Conservation (phyloP, 2,113 vertebrate species). For the Pelusios castaneus region DNA sequence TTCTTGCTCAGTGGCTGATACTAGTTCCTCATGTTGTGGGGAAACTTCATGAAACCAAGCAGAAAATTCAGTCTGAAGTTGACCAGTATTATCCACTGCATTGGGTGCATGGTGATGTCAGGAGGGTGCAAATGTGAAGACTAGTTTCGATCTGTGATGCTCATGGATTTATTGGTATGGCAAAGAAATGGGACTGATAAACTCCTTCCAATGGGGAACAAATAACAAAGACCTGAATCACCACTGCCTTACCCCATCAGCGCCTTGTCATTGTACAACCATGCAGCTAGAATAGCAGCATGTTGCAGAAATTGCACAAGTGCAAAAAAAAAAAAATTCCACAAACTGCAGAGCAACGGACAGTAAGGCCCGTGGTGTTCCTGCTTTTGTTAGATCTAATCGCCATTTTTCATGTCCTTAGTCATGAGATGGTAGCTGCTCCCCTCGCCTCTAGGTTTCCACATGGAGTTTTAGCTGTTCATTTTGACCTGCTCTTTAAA, state of each 20-base stretch:
- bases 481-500: neutral
- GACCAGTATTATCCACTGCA: conserved; percentile 5
- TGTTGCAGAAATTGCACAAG: neutral
- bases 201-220: neutral
- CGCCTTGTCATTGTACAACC: neutral
- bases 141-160: neutral
- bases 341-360: rapidly evolving
- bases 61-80: conserved; percentile 18
- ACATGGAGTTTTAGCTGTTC: neutral
- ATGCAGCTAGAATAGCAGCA: neutral
- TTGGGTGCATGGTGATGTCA: neutral
- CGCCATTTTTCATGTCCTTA: rapidly evolving
- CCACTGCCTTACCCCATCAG: neutral
- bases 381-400: neutral
- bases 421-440: rapidly evolving
- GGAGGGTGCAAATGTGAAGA: neutral
- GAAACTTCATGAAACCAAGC: neutral
- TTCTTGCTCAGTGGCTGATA: neutral
- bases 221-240: neutral
- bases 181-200: neutral
- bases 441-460: neutral
- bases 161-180: neutral
- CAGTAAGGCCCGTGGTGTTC: neutral
- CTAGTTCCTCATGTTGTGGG: neutral
- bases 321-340: rapidly evolving